phyloP scores from a whole-genome alignment of 2,113 vertebrate genomes.

The Pachypanchax playfairii region DNA sequence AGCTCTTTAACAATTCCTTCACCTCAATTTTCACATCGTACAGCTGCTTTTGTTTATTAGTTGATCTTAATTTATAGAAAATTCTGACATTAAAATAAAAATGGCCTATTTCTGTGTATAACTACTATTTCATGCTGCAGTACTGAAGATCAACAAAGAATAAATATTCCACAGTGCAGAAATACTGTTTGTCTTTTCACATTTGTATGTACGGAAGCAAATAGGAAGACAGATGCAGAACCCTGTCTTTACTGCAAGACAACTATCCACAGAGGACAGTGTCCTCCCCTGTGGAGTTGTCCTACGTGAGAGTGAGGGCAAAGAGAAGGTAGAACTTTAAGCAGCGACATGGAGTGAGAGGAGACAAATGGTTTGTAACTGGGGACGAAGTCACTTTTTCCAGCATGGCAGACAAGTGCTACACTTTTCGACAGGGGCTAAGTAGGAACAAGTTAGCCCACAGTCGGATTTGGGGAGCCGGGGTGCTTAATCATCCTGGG shows the following conservation, averaged over 20 bases:
- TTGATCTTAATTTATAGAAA: too few species aligned
- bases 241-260: constrained; percentile 20
- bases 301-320: constrained; percentile 31
- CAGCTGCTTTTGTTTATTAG: too few species aligned
- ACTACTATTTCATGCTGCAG: too few species aligned
- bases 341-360: neutral
- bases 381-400: constrained; percentile 48
- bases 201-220: neutral
- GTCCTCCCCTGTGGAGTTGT: constrained; percentile 24
- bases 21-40: too few species aligned
- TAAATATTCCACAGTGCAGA: neutral
- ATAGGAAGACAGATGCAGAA: neutral
- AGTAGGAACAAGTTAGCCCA: constrained; percentile 68
- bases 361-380: constrained; percentile 40
- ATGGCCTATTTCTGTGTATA: too few species aligned
- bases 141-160: too few species aligned
- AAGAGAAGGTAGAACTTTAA: constrained; percentile 14
- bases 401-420: constrained; percentile 48
- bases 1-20: too few species aligned
- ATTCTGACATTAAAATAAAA: too few species aligned
- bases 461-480: constrained; percentile 57
- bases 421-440: constrained; percentile 61
- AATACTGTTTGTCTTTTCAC: neutral
- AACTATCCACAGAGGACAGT: constrained; percentile 20
- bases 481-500: constrained; percentile 70